Conservation (phyloP, 2,113 vertebrate species). For the Mus spicilegus region DNA sequence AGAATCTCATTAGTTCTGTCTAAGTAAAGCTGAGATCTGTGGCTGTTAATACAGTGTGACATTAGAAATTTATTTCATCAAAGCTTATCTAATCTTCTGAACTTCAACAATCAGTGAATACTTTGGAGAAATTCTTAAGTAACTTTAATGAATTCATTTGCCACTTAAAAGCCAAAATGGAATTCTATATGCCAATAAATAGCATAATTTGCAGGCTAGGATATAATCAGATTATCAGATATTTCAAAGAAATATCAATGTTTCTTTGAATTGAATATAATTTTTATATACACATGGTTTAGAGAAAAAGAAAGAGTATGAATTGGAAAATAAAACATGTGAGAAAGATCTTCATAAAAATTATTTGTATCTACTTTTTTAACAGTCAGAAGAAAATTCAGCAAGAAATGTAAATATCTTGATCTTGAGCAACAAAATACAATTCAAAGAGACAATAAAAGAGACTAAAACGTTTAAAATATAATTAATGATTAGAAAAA, state of each 20-base stretch:
- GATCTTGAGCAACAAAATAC: not conserved
- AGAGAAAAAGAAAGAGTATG: not conserved
- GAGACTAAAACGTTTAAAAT: not conserved
- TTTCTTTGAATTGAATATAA: not conserved
- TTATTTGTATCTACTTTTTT: not conserved
- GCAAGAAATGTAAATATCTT: not conserved
- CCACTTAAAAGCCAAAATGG: not conserved
- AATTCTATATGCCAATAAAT: not conserved
- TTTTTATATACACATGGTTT: not conserved
- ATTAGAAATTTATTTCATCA: slow-evolving; percentile 10
- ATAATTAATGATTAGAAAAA: not conserved
- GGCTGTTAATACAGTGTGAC: not conserved
- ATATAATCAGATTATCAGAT: too few species aligned
- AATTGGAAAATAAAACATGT: not conserved
- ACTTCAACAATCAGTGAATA: not conserved
- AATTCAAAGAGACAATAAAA: not conserved
- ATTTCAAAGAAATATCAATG: not conserved
- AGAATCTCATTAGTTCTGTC: not conserved
- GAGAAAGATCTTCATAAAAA: not conserved
- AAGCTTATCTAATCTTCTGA: slow-evolving; percentile 4
- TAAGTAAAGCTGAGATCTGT: not conserved
- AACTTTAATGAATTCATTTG: not conserved
- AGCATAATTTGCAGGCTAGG: not conserved
- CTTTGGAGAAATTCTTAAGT: not conserved
- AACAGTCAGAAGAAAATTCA: not conserved